Base-by-base conservation (phyloP, 2,113 vertebrate species). In the Pollimyrus isidori region DNA sequence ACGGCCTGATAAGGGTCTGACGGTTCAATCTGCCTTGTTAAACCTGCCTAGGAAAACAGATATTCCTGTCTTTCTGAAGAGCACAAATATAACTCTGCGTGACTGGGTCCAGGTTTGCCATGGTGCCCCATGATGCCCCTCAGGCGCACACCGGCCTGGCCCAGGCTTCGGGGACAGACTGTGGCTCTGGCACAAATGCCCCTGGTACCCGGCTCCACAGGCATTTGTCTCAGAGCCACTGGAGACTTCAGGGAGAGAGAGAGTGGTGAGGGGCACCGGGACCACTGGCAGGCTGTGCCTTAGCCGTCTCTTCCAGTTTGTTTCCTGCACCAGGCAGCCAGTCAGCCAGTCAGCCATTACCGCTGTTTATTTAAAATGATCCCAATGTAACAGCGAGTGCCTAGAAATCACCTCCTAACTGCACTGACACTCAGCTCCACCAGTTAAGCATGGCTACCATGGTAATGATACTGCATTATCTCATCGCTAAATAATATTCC, bases 21-120 rank as follows among this genome's bases (percentile, higher is more conserved):
- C 89, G 92, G 94, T 93, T 94, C 92, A 94, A 94, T 92, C 92
- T 92, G 91, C 94, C 94, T 94, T 93, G 91, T 95, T 94, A 94
- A 93, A 92, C 91, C 93, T 91, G 91, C 91, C 90, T 69, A 91
- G 88, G 91, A 91, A 93, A 93, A 93, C 90, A 93, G 93, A 90
- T 92, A 91, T 88, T 89, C 86, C 35, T 53, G 90, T 85, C 90
- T 87, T 86, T 89, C 13, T 91, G 73, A 91, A 92, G 93, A 94
- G 91, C 90, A 91, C 45, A 21, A 88, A 91, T 92, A 92, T 94
- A 92, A 93, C 93, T 93, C 91, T 90, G 91, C 91, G 91, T 92
- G 92, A 93, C 93, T 90, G 91, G 92, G 92, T 93, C 91, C 91
- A 91, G 89, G 91, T 92, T 92, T 92, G 92, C 94, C 93, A 94